Base-by-base conservation (phyloP, 2,888 invertebrate genomes). In the Rhagophthalmus giganteus region DNA sequence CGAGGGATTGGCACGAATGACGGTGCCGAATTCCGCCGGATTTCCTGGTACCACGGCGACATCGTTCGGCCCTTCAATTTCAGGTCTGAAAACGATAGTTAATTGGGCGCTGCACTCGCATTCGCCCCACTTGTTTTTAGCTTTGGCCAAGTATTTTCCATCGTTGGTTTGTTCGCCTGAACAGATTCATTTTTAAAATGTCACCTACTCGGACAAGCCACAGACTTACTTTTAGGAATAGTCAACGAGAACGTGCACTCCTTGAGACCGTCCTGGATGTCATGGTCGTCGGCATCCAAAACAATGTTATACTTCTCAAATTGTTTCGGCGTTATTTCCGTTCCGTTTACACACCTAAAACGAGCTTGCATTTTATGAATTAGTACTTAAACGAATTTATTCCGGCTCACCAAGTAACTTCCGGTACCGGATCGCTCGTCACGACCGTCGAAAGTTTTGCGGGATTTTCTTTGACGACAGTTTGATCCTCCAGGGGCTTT, bases 381-480 rank as follows among this genome's bases (percentile, higher is more conserved):
- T 11, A 25, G 46, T 41, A 8, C 1, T 38, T 24, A 10, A 4
- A 16, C n/a, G 2, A 7, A 5, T 14, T 7, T 9, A 31, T 12
- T 4, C 9, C 1, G 8, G 7, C 47, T 56, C 73, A 84, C 96
- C 96, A 96, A 51, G 84, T 81, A 33, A 92, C 83, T 60, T 92
- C 88, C 0, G 97, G 96, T 55, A 85, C 79, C 1, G 97, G 97
- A 77, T 94, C 92, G 4, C 93, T 96, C 16, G 89, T 86, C 63
- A 95, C 84, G 10, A 88, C 81, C 0, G 89, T 86, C 32, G 83
- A 79, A 62, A 90, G 75, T 0, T 79, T 79, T 1, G 85, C 84
- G 0, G 84, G 80, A 31, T 85, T 82, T 26, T 85, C 82, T 66
- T 89, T 86, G 56, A 84, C 79, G 16, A 86, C 82, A n/a, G 84